Evolutionary conservation across 1,140 invertebrate genomes (phyloP).

Genomic region (Lethocerus indicus): DNA sequence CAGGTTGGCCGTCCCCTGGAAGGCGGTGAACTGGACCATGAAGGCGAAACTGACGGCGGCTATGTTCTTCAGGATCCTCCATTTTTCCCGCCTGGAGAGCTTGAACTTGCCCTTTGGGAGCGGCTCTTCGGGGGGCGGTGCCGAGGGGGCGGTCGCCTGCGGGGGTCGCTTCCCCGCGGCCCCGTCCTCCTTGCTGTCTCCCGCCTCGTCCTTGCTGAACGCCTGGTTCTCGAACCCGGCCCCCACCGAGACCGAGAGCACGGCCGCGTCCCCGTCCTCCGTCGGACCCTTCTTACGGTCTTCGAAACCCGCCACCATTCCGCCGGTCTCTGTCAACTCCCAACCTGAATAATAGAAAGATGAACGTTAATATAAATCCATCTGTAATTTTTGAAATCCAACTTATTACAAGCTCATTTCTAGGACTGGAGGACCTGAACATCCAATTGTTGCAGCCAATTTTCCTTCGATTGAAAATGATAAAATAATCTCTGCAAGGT

Average conservation of each 20-base stretch:
- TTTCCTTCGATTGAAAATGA: no score
- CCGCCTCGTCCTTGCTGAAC: conserved; percentile 34
- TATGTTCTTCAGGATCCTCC: conserved; percentile 77
- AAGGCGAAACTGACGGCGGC: conserved; percentile 70
- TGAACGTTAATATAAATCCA: no score
- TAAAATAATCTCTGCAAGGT: no score
- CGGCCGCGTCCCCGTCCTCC: conserved; percentile 18
- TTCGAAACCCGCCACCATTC: conserved; percentile 8
- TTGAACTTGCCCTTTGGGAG: conserved; percentile 55
- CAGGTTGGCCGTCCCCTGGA: conserved; percentile 67
- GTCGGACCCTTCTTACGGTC: conserved; percentile 4
- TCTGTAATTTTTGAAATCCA: no score
- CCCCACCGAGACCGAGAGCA: conserved; percentile 6
- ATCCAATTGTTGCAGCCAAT: no score
- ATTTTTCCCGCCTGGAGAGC: conserved; percentile 58
- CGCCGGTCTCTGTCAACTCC: no score
- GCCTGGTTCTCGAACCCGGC: conserved; percentile 30
- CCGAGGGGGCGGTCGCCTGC: conserved; percentile 28
- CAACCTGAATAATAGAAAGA: no score
- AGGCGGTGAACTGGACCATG: conserved; percentile 87
- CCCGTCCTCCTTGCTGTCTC: no score
- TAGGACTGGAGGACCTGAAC: no score
- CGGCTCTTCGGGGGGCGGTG: conserved; percentile 37
- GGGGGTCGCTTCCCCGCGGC: conserved; percentile 38
- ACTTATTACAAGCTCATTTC: no score